These are phyloP conservation scores for Mesoclemmys tuberculata DNA, from an alignment of 2,113 vertebrate genomes.

Conservation along the genomic window DNA sequence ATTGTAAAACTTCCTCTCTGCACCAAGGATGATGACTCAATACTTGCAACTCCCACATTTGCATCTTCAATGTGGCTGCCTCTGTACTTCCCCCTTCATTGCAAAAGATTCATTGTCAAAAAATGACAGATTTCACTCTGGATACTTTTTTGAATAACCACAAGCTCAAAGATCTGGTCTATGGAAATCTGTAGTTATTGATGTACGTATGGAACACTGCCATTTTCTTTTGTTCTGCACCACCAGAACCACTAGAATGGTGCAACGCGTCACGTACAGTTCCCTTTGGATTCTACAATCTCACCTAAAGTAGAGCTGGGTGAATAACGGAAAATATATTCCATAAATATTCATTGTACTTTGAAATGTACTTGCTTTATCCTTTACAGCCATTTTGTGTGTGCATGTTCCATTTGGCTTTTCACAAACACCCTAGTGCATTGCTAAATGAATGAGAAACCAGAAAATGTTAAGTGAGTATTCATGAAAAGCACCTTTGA, in stretches of 20 bases:
- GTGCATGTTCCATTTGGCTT: background rate
- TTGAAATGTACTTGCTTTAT: background rate
- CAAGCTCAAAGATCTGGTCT: background rate
- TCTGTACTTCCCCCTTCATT: background rate
- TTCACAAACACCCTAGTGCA: background rate
- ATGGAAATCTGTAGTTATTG: background rate
- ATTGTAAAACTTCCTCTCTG: background rate
- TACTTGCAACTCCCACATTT: background rate
- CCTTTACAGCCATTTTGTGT: background rate
- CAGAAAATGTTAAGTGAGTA: background rate
- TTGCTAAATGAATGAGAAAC: background rate
- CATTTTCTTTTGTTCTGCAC: background rate
- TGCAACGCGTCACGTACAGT: background rate
- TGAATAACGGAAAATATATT: background rate
- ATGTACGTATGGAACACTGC: background rate
- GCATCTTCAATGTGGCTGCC: background rate
- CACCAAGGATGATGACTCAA: background rate
- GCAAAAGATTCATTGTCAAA: background rate
- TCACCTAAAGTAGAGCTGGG: background rate
- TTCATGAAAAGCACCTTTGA: background rate
- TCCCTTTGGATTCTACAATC: background rate
- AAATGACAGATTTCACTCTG: background rate
- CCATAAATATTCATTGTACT: background rate
- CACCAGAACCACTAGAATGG: background rate
- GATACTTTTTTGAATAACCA: background rate